phyloP scores from a whole-genome alignment of 2,797 vertebrate genomes.

The Melanotaenia parkinsoni region DNA sequence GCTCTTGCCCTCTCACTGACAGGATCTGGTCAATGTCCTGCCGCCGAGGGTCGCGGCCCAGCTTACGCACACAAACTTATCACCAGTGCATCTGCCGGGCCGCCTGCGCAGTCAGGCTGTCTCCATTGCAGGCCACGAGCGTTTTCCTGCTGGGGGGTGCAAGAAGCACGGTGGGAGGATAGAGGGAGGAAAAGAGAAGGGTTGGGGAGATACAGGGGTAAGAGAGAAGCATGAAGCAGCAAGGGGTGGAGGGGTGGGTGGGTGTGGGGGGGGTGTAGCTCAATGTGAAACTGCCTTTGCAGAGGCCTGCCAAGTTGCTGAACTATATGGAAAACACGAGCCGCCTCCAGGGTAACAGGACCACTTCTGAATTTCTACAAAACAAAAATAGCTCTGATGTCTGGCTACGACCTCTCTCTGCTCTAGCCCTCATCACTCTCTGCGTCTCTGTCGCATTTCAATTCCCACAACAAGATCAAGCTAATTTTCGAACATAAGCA shows the following conservation, averaged over 20 bases:
- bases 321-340: conserved; percentile 87
- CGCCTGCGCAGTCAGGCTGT: conserved; percentile 98
- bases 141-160: conserved; percentile 87
- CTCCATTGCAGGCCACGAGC: conserved; percentile 92
- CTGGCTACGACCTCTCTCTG: conserved; percentile 69
- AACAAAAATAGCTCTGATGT: conserved; percentile 82
- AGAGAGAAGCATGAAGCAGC: conserved; percentile 39
- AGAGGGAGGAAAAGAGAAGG: conserved; percentile 57
- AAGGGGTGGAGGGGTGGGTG: conserved; percentile 29
- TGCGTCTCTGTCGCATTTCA: conserved; percentile 63
- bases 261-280: conserved; percentile 44
- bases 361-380: conserved; percentile 82
- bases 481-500: conserved; percentile 64
- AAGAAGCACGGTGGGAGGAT: conserved; percentile 61
- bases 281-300: conserved; percentile 83
- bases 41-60: conserved; percentile 93
- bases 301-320: conserved; percentile 87
- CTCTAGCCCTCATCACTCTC: conserved; percentile 65
- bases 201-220: conserved; percentile 42
- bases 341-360: conserved; percentile 82
- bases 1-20: conserved; percentile 94
- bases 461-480: conserved; percentile 77
- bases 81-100: conserved; percentile 93
- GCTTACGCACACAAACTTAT: conserved; percentile 99
- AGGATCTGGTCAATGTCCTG: conserved; percentile 99